Percentiles rank a stretch among this genome's conserved stretches.
phyloP scores from a whole-genome alignment of 1,140 invertebrate species.

The Grapholita molesta region DNA sequence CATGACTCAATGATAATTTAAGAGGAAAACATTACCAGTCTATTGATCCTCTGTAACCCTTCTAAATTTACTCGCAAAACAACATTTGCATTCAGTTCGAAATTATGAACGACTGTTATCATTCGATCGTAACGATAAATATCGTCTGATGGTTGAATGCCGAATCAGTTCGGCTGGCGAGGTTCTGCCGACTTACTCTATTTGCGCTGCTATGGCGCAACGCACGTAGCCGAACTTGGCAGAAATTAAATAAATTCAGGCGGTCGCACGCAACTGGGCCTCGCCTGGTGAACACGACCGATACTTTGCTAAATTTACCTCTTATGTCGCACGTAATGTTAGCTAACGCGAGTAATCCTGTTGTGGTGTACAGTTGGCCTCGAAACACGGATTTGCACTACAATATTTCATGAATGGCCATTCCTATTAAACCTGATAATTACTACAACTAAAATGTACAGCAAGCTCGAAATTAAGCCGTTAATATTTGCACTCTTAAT shows the following conservation, averaged over 20 bases:
- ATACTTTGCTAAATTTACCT: slow-evolving; percentile 13
- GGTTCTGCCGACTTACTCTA: background rate
- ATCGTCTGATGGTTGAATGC: slow-evolving; percentile 28
- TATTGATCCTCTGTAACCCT: background rate
- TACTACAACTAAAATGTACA: no score
- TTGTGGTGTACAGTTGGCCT: background rate
- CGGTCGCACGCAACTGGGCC: slow-evolving; percentile 26
- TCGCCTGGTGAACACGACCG: background rate
- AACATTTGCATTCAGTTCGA: slow-evolving; percentile 27
- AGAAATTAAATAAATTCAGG: slow-evolving; percentile 38
- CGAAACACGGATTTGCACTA: background rate
- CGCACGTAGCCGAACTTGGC: slow-evolving; percentile 19
- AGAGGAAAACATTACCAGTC: background rate
- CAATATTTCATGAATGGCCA: background rate
- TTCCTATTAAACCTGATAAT: background rate
- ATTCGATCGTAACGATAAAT: slow-evolving; percentile 27
- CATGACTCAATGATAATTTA: background rate
- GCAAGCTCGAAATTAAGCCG: no score
- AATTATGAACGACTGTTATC: slow-evolving; percentile 22
- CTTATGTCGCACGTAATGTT: slow-evolving; percentile 6
- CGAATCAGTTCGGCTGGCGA: slow-evolving; percentile 11
- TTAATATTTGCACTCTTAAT: no score
- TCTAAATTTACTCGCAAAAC: slow-evolving; percentile 25
- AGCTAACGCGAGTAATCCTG: background rate
- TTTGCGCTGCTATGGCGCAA: background rate